Evolutionary conservation across 2,888 invertebrate genomes (phyloP).

Genomic region (Lochmaea crataegi): DNA sequence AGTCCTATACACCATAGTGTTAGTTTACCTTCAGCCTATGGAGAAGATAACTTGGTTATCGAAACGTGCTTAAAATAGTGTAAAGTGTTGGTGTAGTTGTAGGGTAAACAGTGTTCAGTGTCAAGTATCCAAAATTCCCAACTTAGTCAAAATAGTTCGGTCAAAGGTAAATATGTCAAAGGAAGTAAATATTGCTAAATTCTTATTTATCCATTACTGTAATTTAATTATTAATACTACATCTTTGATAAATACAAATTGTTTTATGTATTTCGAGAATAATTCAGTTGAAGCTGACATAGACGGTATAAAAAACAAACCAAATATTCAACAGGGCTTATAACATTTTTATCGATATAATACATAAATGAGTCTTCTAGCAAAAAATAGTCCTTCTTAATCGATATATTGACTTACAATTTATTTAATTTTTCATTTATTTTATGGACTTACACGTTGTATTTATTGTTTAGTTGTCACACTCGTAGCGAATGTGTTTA

Average conservation of each 20-base stretch:
- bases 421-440: conserved; percentile 47
- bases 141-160: no score
- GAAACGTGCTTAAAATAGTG: no score
- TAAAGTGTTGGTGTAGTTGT: no score
- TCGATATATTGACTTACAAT: conserved; percentile 45
- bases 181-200: no score
- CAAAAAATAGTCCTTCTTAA: conserved; percentile 49
- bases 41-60: no score
- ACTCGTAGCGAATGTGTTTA: conserved; percentile 45
- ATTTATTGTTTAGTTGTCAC: conserved; percentile 53
- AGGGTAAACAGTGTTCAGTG: no score
- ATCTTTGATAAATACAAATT: neutral
- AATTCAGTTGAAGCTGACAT: conserved; percentile 39
- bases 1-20: no score
- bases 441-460: conserved; percentile 36
- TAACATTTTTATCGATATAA: conserved; percentile 38
- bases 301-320: conserved; percentile 39
- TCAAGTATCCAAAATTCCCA: no score
- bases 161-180: no score
- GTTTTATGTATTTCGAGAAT: conserved; percentile 30
- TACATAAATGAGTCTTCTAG: conserved; percentile 41
- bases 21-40: no score
- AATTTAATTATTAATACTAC: neutral
- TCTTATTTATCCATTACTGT: no score
- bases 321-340: conserved; percentile 31